Evolutionary conservation across 2,888 invertebrate species (phyloP).

Genomic region (Habrosyne pyritoides): DNA sequence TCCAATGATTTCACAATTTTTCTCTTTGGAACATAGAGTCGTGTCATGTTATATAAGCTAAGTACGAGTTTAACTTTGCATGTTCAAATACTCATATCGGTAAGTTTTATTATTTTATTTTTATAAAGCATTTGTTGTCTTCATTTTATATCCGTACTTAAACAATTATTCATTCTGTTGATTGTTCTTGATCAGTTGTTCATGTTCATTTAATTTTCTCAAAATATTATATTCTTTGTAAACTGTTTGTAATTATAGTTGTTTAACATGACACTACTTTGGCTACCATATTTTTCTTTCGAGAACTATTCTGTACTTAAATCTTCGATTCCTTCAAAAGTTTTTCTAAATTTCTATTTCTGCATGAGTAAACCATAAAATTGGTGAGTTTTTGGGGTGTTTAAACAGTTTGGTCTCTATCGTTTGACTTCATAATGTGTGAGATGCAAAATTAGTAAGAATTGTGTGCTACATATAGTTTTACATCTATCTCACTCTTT

Average conservation of each 20-base stretch:
- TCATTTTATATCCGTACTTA: no score
- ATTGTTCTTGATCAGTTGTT: no score
- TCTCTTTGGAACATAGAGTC: not conserved
- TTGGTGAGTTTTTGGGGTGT: not conserved
- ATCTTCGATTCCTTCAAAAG: not conserved
- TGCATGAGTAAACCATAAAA: not conserved
- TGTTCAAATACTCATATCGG: no score
- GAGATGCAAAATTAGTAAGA: not conserved
- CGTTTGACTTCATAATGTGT: conserved; percentile 2
- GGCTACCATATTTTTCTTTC: not conserved
- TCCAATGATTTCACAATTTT: conserved; percentile 26
- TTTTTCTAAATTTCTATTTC: not conserved
- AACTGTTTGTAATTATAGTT: not conserved
- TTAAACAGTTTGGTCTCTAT: conserved; percentile 9
- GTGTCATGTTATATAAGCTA: not conserved
- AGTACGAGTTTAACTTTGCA: not conserved
- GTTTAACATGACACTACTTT: not conserved
- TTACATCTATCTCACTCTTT: not conserved
- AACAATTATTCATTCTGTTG: no score
- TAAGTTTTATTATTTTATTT: no score
- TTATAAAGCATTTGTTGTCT: no score
- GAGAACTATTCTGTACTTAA: not conserved
- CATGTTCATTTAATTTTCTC: no score
- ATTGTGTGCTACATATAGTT: conserved; percentile 5
- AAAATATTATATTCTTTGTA: not conserved